Base-by-base conservation (phyloP, 1,140 invertebrate genomes). In the Leguminivora glycinivorella region DNA sequence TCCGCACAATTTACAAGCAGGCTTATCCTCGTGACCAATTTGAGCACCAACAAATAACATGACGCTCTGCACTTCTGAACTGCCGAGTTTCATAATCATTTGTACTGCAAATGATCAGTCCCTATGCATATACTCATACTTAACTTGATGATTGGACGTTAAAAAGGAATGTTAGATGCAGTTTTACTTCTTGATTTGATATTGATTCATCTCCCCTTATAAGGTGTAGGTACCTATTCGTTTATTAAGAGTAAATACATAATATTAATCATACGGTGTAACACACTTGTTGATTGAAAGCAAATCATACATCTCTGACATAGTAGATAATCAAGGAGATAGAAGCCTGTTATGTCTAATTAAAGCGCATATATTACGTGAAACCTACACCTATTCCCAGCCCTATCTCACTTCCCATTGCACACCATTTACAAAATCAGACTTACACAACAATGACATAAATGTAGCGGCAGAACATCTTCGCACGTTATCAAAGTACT, bases 371-470 rank as follows among this genome's bases (percentile, higher is more conserved):
- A 52, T 52, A 22, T 52, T 22, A 52, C 19, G 19, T 52, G 19
- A 22, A 52, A 22, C 47, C 22, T 9, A 17, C 19, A 52, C 47
- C 0, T 52, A 52, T 52, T 52, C 47, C 47, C 47, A 52, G 47
- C 19, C 19, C 47, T 22, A 52, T 52, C 47, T 5, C 47, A 22
- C 9, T 10, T 52, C 58, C 14, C 58, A 34, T 29, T 63, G n/a
- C 58, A 63, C 26, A 29, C n/a, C 58, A 63, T 63, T 63, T 29
- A 34, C 58, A 34, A 63, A 60, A 63, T 63, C 58, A 31, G 6
- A 63, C 19, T 63, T 63, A 31, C 58, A 34, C 58, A 63, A 63
- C 58, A 63, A 31, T 63, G 58, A 63, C 58, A 52, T 52, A 63
- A 63, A 63, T 63, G 58, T 29, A 31, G 26, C 25, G 25, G 25